Base-by-base conservation (phyloP, 2,888 invertebrate genomes). In the Apotomis betuletana region DNA sequence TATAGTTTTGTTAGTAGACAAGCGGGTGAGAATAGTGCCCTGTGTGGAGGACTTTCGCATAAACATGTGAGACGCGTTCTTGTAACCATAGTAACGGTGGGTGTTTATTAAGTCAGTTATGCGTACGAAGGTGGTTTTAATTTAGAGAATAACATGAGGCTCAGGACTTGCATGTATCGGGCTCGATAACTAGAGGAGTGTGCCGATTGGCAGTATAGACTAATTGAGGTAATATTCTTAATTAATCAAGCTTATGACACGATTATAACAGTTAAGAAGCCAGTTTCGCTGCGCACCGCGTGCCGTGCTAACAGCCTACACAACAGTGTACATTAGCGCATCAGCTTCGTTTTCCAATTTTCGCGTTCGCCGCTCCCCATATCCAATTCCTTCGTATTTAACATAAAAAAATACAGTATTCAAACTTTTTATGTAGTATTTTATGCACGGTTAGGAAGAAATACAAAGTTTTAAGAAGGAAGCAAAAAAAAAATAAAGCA, bases 51-150 rank as follows among this genome's bases (percentile, higher is more conserved):
- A 49, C 6, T 6, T 49, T 49, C 49, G 3, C 9, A 49, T 49
- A 10, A 49, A 1, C 15, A 44, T 27, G 67, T 72, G 75, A 79
- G 61, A 69, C 74, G 4, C 15, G 15, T 74, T 79, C 76, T 80
- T 80, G 68, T 76, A 63, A 52, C 72, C 61, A 46, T 78, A 76
- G 84, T 87, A 81, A 55, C 74, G 68, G 44, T 58, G 58, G 70
- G 77, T 85, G 82, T 88, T 87, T 87, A 88, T 86, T 82, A 80
- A 87, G 81, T 78, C 84, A 85, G 86, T 89, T 87, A 87, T 87
- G 84, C 86, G 86, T 85, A 82, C 81, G 78, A 85, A 86, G 87
- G 87, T 79, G 80, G 79, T 86, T 87, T 89, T 88, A 88, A 90
- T 90, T 88, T 85, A 85, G 82, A 83, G 81, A 86, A 87, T 85